phyloP scores from a whole-genome alignment of 1,140 invertebrate species.

The Hesperophylax magnus region DNA sequence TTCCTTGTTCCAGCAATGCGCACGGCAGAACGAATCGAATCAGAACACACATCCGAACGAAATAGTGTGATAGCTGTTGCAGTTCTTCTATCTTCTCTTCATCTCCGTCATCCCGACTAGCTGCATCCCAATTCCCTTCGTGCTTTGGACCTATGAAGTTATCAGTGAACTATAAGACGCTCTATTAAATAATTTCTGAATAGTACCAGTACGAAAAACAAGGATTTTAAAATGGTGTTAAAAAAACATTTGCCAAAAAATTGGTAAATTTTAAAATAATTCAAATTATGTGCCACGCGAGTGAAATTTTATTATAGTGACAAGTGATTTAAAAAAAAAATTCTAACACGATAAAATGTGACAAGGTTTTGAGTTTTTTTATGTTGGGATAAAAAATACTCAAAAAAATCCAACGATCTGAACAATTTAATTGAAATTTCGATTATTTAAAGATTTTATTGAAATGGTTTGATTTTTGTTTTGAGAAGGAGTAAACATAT shows the following conservation, averaged over 20 bases:
- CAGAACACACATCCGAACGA: conserved; percentile 70
- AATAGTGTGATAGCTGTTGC: conserved; percentile 72
- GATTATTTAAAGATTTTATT: not conserved
- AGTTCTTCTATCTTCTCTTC: conserved; percentile 71
- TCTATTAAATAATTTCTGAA: not conserved
- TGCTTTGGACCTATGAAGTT: conserved; percentile 43
- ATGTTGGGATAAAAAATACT: not conserved
- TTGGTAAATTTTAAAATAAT: too few relatives aligned
- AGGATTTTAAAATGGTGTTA: not conserved
- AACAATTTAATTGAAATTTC: not conserved
- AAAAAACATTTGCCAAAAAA: not conserved
- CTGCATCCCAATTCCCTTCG: conserved; percentile 67
- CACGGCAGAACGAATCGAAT: conserved; percentile 70
- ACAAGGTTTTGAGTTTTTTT: not conserved
- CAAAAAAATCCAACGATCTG: not conserved
- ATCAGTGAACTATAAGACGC: conserved; percentile 19
- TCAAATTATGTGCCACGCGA: conserved; percentile 37
- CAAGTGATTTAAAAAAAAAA: not conserved
- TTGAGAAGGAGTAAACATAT: conserved; percentile 1
- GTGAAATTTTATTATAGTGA: conserved; percentile 4
- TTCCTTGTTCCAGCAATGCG: conserved; percentile 62
- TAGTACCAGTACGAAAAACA: not conserved
- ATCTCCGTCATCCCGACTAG: conserved; percentile 69
- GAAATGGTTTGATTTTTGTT: not conserved
- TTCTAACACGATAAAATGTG: too few relatives aligned